Conservation (phyloP, 2,888 invertebrate genomes). For the Tortricodes alternella region DNA sequence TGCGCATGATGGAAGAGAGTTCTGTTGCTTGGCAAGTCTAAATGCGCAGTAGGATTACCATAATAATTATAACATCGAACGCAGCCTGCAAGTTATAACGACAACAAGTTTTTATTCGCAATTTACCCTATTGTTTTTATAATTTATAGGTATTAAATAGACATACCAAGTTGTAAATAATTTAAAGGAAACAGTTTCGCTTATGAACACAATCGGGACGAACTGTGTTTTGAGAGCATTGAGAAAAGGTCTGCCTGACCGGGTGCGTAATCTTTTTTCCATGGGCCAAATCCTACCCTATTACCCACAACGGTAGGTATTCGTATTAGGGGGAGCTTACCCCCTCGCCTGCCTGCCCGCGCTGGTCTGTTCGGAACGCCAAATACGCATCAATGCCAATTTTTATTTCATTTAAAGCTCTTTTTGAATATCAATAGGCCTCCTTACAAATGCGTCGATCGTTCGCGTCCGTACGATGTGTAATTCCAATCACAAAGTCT, state of each 20-base stretch:
- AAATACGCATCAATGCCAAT: conserved; percentile 46
- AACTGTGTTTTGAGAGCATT: conserved; percentile 4
- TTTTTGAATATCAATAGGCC: conserved; percentile 54
- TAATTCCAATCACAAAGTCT: conserved; percentile 41
- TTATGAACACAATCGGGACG: conserved; percentile 11
- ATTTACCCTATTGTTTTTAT: not conserved
- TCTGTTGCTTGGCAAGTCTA: conserved; percentile 13
- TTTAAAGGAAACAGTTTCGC: not conserved
- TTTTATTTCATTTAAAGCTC: conserved; percentile 56
- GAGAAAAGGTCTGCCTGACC: conserved; percentile 44
- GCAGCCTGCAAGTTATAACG: not conserved
- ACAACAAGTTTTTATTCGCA: not conserved
- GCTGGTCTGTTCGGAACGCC: conserved; percentile 22
- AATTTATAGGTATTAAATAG: too few species aligned
- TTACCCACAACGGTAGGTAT: conserved; percentile 52
- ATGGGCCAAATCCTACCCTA: conserved; percentile 57
- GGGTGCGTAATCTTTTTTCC: conserved; percentile 55
- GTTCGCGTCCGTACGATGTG: conserved; percentile 37
- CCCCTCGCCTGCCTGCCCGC: conserved; percentile 33
- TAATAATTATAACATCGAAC: not conserved
- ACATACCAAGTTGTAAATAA: not conserved
- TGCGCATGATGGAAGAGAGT: conserved; percentile 8
- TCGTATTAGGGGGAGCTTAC: conserved; percentile 51
- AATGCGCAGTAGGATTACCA: conserved; percentile 4
- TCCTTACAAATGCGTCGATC: conserved; percentile 42